A percentile compares a stretch with the other conserved stretches of the same genome.
phyloP scores from a whole-genome alignment of 2,888 invertebrate genomes.

The Leptopilina drosophilae region DNA sequence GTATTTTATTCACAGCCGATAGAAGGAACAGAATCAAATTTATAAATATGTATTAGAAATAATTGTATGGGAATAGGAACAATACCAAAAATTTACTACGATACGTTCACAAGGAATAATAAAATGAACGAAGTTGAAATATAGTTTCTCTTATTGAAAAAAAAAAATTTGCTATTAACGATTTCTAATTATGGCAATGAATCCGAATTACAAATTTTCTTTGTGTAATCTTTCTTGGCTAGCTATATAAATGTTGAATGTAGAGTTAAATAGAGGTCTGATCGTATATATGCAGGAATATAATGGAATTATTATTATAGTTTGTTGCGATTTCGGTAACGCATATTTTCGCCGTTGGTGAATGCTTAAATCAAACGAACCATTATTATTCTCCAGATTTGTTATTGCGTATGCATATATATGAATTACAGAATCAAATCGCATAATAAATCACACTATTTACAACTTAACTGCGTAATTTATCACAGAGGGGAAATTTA shows the following conservation, averaged over 20 bases:
- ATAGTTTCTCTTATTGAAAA: neutral
- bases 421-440: constrained; percentile 9
- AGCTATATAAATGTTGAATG: neutral
- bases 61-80: neutral
- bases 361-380: constrained; percentile 20
- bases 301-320: constrained; percentile 7
- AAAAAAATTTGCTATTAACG: constrained; percentile 20
- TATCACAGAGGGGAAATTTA: constrained; percentile 1
- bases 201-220: constrained; percentile 5
- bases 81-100: neutral
- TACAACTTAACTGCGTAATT: neutral
- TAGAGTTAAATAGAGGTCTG: neutral
- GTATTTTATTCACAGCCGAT: too few species aligned
- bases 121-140: neutral
- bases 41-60: constrained; percentile 18
- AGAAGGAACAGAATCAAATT: too few species aligned
- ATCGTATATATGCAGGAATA: neutral
- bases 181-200: constrained; percentile 15
- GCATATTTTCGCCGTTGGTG: constrained; percentile 13
- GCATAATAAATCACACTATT: constrained; percentile 15
- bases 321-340: constrained; percentile 16
- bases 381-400: neutral
- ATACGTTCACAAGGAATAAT: neutral
- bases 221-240: constrained; percentile 22
- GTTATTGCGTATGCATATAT: neutral